These are phyloP conservation scores for Carposina sasakii DNA, from an alignment of 1,140 invertebrate genomes.

Conservation along the genomic window DNA sequence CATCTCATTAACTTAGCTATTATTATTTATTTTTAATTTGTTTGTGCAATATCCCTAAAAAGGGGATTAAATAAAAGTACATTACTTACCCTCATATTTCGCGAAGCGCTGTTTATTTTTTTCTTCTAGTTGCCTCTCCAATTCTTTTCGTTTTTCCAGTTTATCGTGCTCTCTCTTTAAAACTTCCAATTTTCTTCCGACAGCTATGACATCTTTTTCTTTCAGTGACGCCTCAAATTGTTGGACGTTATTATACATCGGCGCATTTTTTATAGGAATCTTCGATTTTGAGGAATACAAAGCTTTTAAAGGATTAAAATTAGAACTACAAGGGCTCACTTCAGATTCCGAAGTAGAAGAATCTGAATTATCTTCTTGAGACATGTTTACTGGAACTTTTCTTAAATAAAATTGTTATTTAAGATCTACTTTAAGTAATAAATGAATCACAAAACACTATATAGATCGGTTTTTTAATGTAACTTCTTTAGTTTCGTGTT, in stretches of 20 bases:
- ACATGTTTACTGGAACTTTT: too few relatives aligned
- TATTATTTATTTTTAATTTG: too few relatives aligned
- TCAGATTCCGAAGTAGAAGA: constrained; percentile 73
- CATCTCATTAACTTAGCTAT: too few relatives aligned
- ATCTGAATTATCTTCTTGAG: constrained; percentile 27
- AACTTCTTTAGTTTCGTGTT: too few relatives aligned
- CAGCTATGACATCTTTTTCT: constrained; percentile 31
- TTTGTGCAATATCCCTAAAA: too few relatives aligned
- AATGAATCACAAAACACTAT: too few relatives aligned
- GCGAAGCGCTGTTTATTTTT: constrained; percentile 56
- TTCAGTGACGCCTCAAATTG: constrained; percentile 71
- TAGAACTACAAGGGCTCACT: constrained; percentile 76
- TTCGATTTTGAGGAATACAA: constrained; percentile 73
- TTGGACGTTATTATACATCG: constrained; percentile 76
- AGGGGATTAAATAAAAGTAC: too few relatives aligned
- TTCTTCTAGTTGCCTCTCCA: constrained; percentile 40
- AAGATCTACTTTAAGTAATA: too few relatives aligned
- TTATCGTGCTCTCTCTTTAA: constrained; percentile 48
- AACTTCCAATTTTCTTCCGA: constrained; percentile 37
- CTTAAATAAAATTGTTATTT: too few relatives aligned
- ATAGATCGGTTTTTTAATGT: too few relatives aligned
- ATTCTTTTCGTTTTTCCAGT: constrained; percentile 31
- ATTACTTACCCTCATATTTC: constrained; percentile 48
- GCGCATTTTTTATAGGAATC: constrained; percentile 72
- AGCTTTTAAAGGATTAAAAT: constrained; percentile 79